phyloP scores from a whole-genome alignment of 2,797 vertebrate species.

The Hyperoplus lanceolatus region DNA sequence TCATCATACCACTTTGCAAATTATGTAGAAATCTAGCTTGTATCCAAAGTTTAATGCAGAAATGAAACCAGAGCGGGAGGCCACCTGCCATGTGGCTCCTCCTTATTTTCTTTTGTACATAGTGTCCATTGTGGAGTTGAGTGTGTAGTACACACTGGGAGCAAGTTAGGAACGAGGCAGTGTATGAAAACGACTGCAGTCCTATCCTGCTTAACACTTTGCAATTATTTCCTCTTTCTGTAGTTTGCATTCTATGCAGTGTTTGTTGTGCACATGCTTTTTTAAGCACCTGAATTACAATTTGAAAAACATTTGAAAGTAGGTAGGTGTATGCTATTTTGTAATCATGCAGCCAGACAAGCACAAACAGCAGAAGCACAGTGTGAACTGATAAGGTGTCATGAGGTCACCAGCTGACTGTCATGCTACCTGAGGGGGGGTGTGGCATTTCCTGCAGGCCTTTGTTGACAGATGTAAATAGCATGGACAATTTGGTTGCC shows the following conservation, averaged over 20 bases:
- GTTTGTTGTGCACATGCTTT: not conserved
- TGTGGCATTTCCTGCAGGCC: constrained; percentile 39
- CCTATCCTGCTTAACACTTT: not conserved
- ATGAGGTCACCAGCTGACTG: constrained; percentile 76
- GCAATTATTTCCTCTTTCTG: not conserved
- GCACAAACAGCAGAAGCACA: constrained; percentile 23
- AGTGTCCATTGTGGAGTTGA: constrained; percentile 61
- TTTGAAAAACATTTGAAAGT: constrained; percentile 8
- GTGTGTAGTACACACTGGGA: constrained; percentile 13
- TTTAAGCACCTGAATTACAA: not conserved
- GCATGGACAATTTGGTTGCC: not conserved
- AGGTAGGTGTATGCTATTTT: constrained; percentile 15
- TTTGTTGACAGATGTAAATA: constrained; percentile 8
- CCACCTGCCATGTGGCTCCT: constrained; percentile 76
- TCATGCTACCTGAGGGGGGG: constrained; percentile 70
- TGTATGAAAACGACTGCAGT: not conserved
- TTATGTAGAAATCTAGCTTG: not conserved
- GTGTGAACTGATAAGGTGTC: constrained; percentile 67
- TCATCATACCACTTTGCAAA: not conserved
- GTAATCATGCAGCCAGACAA: constrained; percentile 24
- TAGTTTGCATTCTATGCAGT: not conserved
- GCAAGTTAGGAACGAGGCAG: not conserved
- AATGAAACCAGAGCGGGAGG: constrained; percentile 51
- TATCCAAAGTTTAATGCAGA: not conserved
- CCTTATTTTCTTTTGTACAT: constrained; percentile 71